Conservation (phyloP, 2,113 vertebrate genomes). For the Arenaria interpres region DNA sequence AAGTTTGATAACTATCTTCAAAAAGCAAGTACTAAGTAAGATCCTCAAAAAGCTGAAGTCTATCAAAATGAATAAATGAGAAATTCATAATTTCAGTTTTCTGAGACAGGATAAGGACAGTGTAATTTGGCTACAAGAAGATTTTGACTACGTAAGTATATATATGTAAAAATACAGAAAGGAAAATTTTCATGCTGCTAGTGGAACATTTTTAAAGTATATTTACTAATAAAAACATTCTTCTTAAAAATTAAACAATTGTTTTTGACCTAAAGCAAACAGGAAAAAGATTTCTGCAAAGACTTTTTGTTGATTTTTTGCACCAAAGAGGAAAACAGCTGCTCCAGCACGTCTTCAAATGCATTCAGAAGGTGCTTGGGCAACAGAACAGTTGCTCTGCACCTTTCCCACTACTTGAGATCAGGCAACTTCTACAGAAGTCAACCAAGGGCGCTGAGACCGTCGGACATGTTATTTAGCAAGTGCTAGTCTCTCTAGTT, state of each 20-base stretch:
- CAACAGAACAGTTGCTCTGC: not conserved
- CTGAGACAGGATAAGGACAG: not conserved
- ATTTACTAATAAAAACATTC: not conserved
- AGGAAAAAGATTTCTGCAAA: not conserved
- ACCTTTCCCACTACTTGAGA: not conserved
- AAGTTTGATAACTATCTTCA: not conserved
- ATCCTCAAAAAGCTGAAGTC: not conserved
- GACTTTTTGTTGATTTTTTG: not conserved
- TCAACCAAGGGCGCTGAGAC: not conserved
- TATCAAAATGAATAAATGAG: not conserved
- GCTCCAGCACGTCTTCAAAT: not conserved
- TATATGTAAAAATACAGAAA: not conserved
- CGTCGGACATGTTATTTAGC: not conserved
- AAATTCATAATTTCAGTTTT: not conserved
- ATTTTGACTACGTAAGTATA: not conserved
- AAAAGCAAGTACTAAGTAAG: not conserved
- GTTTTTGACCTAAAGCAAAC: not conserved
- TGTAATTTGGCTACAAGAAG: not conserved
- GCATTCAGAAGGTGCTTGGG: not conserved
- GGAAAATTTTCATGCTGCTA: not conserved
- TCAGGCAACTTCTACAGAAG: not conserved
- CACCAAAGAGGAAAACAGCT: not conserved
- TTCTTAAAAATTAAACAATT: not conserved
- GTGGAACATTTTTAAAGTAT: not conserved
- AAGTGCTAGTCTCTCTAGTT: not conserved